Conservation (phyloP, 2,888 invertebrate genomes). For the Brenthis hecate region DNA sequence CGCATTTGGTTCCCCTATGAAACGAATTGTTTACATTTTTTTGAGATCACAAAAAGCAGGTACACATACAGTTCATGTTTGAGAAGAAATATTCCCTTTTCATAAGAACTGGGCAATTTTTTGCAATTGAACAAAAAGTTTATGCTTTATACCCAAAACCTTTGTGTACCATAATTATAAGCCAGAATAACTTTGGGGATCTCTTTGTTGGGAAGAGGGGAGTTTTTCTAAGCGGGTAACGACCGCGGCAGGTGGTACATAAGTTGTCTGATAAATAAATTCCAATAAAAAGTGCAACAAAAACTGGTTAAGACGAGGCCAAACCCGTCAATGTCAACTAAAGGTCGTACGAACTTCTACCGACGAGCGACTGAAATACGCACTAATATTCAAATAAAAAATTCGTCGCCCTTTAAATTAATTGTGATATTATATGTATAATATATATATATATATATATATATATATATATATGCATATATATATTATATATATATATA, state of each 20-base stretch:
- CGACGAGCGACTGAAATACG: conserved; percentile 19
- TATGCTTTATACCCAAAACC: conserved; percentile 65
- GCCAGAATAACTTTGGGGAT: conserved; percentile 78
- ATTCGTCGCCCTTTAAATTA: not conserved
- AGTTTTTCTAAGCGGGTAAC: conserved; percentile 77
- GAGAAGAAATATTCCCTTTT: conserved; percentile 60
- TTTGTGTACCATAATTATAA: conserved; percentile 76
- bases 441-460: not conserved
- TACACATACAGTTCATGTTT: conserved; percentile 56
- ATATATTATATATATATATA: too few relatives aligned
- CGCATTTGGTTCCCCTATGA: conserved; percentile 46
- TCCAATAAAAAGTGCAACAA: conserved; percentile 67
- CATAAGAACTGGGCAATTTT: conserved; percentile 66
- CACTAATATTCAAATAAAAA: conserved; percentile 21
- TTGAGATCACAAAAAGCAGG: conserved; percentile 54
- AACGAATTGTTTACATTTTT: conserved; percentile 78
- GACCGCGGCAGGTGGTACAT: conserved; percentile 79
- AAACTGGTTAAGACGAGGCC: conserved; percentile 60
- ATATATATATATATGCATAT: too few relatives aligned
- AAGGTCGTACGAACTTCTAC: conserved; percentile 59
- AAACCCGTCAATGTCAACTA: conserved; percentile 70
- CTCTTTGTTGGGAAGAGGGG: conserved; percentile 72
- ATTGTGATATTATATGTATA: not conserved
- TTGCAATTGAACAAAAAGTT: conserved; percentile 61
- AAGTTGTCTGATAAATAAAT: conserved; percentile 69